phyloP scores from a whole-genome alignment of 2,113 vertebrate genomes.

The Melanotaenia duboulayi region DNA sequence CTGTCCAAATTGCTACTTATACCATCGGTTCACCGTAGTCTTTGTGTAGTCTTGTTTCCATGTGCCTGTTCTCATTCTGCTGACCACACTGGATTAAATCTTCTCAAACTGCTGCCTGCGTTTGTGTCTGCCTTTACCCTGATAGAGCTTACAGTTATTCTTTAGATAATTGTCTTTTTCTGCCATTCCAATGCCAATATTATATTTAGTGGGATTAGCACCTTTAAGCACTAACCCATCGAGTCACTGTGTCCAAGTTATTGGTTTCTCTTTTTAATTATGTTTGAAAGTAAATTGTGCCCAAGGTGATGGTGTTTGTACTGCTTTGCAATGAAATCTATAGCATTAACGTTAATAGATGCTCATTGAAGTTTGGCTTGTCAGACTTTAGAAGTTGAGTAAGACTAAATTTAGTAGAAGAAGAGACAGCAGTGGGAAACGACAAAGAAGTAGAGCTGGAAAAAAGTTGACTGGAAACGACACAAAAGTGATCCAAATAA shows the following conservation, averaged over 20 bases:
- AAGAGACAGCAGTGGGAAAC: background rate
- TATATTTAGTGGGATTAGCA: no score
- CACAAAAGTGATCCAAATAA: no score
- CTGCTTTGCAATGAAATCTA: background rate
- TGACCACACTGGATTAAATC: no score
- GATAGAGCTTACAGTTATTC: no score
- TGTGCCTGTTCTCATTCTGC: no score
- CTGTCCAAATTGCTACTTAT: no score
- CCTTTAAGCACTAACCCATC: background rate
- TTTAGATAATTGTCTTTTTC: no score
- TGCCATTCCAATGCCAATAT: no score
- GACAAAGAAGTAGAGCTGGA: background rate
- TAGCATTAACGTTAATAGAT: background rate
- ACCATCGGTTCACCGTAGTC: no score
- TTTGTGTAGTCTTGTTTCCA: no score
- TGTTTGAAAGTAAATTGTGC: background rate
- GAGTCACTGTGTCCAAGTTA: background rate
- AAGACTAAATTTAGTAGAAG: background rate
- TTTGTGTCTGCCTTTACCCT: no score
- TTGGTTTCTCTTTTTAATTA: background rate
- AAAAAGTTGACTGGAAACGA: background rate
- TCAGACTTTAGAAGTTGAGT: background rate
- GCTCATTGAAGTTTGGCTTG: background rate
- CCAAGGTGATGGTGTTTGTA: background rate
- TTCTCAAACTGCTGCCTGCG: no score